Conservation (phyloP, 2,888 invertebrate species). For the Chrysotoxum bicinctum region DNA sequence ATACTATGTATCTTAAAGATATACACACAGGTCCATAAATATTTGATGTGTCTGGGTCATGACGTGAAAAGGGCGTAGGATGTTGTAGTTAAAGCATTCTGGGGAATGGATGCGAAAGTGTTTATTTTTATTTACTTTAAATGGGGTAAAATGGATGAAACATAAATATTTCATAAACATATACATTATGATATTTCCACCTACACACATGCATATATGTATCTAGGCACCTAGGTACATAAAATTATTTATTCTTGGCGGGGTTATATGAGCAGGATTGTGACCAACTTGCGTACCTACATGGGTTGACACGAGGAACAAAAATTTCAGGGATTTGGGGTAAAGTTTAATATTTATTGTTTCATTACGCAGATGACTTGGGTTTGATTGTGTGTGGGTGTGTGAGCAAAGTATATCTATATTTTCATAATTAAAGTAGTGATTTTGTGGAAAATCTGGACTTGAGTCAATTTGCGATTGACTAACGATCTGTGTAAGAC, state of each 20-base stretch:
- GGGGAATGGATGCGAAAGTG: slow-evolving; percentile 46
- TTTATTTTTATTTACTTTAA: slow-evolving; percentile 56
- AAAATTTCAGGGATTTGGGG: slow-evolving; percentile 1
- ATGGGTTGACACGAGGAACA: not conserved
- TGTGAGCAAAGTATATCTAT: slow-evolving; percentile 1
- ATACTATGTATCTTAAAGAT: slow-evolving; percentile 44
- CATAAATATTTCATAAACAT: slow-evolving; percentile 6
- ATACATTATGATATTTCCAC: no score
- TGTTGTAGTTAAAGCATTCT: not conserved
- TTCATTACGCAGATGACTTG: slow-evolving; percentile 32
- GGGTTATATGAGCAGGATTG: slow-evolving; percentile 4
- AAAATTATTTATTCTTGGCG: slow-evolving; percentile 27
- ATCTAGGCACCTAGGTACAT: not conserved
- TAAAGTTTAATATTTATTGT: slow-evolving; percentile 55
- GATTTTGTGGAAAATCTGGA: slow-evolving; percentile 14
- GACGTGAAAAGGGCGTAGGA: slow-evolving; percentile 41
- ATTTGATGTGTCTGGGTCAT: slow-evolving; percentile 41
- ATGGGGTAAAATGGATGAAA: slow-evolving; percentile 43
- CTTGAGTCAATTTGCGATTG: slow-evolving; percentile 6
- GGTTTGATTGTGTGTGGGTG: not conserved
- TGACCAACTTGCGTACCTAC: not conserved
- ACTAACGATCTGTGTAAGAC: slow-evolving; percentile 9
- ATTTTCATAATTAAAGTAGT: slow-evolving; percentile 47
- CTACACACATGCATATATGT: not conserved
- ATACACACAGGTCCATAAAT: slow-evolving; percentile 44